Evolutionary conservation across 2,888 invertebrate genomes (phyloP), one percentile per base, ranked within the genome.

Genomic region (Campopleginae sp.): DNA sequence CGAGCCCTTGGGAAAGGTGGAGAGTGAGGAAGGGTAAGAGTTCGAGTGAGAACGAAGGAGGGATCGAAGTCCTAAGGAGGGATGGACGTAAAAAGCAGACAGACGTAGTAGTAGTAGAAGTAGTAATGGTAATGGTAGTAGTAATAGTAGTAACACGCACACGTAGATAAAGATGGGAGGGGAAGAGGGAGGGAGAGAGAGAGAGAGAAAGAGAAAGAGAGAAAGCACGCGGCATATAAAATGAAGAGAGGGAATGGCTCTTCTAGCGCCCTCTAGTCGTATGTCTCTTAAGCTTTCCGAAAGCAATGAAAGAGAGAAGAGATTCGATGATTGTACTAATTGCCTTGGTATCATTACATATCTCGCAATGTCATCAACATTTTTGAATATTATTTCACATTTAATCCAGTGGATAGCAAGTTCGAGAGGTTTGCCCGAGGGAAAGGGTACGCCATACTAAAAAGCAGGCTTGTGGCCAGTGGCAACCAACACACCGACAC

Each of bases 11-110:
- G 75, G n/a, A 44, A 38, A 17, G 74, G 44, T 23, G 38, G 23
- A 63, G 33, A 38, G 44, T 42, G 42, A 66, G 33, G 51, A 63
- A 44, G 38, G 61, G 51, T 27, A 38, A 58, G 81, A 54, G 79
- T 12, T 61, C 38, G 82, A 87, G 87, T 72, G 84, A 86, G 87
- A 88, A 51, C 51, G 78, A 74, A 42, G 76, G 76, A 83, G 85
- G 76, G 83, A 79, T 79, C 85, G 78, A 79, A 85, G 65, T 17
- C 71, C 71, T 42, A 79, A 82, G 82, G 54, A 79, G 85, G 70
- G 58, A 82, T 48, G 51, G 78, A 44, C 70, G 82, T 58, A 46
- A 38, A 75, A 78, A 81, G 72, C 75, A 75, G 81, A 74, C 78
- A 65, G 70, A 70, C 79, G 79, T 68, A 77, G 72, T 74, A 78